A percentile compares a stretch with the other conserved stretches of the same genome.
Evolutionary conservation across 2,113 vertebrate species (phyloP).

Genomic region (Athene noctua): DNA sequence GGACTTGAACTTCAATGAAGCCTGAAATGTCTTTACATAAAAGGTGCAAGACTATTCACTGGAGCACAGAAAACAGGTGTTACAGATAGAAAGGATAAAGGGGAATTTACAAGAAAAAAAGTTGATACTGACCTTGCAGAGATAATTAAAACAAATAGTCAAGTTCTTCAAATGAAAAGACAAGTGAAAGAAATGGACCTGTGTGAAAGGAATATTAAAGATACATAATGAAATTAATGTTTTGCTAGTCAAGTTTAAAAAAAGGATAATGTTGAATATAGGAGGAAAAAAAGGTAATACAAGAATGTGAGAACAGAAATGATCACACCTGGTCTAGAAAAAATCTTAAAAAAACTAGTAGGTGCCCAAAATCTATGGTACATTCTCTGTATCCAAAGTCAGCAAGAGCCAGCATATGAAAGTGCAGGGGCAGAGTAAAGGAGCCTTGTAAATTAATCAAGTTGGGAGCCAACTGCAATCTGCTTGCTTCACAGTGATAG

Average conservation of each 20-base stretch:
- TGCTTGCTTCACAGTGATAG: neutral
- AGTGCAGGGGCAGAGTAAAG: neutral
- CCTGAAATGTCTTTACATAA: neutral
- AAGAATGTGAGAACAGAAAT: neutral
- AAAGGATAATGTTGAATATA: neutral
- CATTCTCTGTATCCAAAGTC: neutral
- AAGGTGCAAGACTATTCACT: neutral
- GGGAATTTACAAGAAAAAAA: neutral
- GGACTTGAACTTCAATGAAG: neutral
- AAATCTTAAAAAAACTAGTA: neutral
- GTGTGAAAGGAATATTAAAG: neutral
- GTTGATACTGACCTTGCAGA: neutral
- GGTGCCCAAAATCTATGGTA: neutral
- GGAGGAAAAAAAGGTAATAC: neutral
- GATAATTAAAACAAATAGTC: neutral
- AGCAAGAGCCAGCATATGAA: neutral
- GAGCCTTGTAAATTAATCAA: neutral
- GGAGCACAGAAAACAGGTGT: neutral
- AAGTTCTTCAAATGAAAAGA: neutral
- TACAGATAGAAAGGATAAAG: neutral
- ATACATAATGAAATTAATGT: neutral
- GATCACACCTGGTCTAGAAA: neutral
- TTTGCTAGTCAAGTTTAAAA: neutral
- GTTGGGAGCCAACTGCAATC: neutral
- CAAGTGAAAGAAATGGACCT: neutral